A percentile compares a stretch with the other conserved stretches of the same genome.
phyloP scores from a whole-genome alignment of 2,888 invertebrate genomes.

The Caenorhabditis sp. region DNA sequence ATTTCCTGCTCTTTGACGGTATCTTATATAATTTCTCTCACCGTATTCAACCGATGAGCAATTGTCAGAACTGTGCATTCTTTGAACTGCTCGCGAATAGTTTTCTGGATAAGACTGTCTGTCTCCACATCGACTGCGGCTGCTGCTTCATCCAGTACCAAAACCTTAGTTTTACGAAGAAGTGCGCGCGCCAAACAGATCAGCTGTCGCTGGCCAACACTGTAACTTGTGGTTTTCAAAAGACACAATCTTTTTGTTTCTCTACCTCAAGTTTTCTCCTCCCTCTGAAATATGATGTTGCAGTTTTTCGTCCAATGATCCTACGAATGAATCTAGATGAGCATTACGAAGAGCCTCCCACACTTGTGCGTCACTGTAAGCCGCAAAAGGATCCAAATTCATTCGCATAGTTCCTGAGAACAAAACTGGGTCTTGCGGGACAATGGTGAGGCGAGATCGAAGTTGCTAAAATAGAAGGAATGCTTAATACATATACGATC shows the following conservation, averaged over 20 bases:
- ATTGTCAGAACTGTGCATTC: conserved; percentile 94
- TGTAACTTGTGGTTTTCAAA: conserved; percentile 66
- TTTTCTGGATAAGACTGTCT: conserved; percentile 85
- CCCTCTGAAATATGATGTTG: conserved; percentile 92
- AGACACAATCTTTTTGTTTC: conserved; percentile 78
- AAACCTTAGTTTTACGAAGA: conserved; percentile 83
- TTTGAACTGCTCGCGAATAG: conserved; percentile 88
- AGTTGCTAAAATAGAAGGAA: conserved; percentile 83
- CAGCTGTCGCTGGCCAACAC: conserved; percentile 85
- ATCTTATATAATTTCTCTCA: conserved; percentile 84
- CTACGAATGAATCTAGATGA: conserved; percentile 91
- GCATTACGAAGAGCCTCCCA: conserved; percentile 93
- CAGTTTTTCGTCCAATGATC: conserved; percentile 87
- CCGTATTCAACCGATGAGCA: conserved; percentile 94
- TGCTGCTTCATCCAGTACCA: conserved; percentile 87
- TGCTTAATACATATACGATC: no score
- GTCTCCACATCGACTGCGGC: conserved; percentile 86
- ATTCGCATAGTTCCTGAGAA: conserved; percentile 93
- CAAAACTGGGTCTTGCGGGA: conserved; percentile 91
- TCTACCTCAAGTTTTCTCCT: conserved; percentile 89
- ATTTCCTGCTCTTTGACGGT: not conserved
- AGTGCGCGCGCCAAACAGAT: conserved; percentile 85
- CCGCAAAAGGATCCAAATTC: conserved; percentile 94
- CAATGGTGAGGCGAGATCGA: conserved; percentile 90
- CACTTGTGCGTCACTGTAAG: conserved; percentile 88